Percentiles rank a stretch among this genome's conserved stretches.
Evolutionary conservation across 2,888 invertebrate species (phyloP).

Genomic region (Drosophila subsilvestris): DNA sequence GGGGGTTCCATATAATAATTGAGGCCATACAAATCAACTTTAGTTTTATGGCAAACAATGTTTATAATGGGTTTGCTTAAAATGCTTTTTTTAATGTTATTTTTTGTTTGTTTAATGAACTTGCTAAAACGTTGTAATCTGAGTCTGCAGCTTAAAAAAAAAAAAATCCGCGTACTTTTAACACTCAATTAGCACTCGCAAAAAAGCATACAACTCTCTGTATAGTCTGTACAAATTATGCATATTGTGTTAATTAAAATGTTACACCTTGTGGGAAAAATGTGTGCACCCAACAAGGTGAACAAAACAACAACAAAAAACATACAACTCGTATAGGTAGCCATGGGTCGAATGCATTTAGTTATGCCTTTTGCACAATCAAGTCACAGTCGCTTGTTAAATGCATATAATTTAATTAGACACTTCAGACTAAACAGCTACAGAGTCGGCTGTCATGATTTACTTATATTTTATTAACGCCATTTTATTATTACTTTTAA

Average conservation of each 20-base stretch:
- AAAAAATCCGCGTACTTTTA: constrained; percentile 45
- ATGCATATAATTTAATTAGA: constrained; percentile 78
- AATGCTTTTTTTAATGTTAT: constrained; percentile 9
- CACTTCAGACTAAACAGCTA: constrained; percentile 68
- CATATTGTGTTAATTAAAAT: constrained; percentile 73
- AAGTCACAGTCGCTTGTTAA: constrained; percentile 72
- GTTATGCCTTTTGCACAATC: constrained; percentile 77
- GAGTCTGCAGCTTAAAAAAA: constrained; percentile 3
- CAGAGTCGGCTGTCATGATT: constrained; percentile 47
- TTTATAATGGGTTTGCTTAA: constrained; percentile 35
- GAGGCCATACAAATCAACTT: constrained; percentile 36
- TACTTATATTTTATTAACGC: constrained; percentile 38
- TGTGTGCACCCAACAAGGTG: constrained; percentile 43
- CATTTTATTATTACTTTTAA: constrained; percentile 25
- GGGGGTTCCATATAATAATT: constrained; percentile 20
- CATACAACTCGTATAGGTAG: constrained; percentile 34
- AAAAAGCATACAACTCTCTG: constrained; percentile 26
- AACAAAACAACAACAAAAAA: constrained; percentile 43
- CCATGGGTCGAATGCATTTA: constrained; percentile 53
- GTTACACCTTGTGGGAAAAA: constrained; percentile 71
- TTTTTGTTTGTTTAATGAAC: constrained; percentile 19
- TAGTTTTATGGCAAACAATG: constrained; percentile 15
- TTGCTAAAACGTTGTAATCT: constrained; percentile 27
- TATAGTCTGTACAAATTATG: constrained; percentile 64
- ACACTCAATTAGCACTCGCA: constrained; percentile 66